Evolutionary conservation across 2,888 invertebrate genomes (phyloP).

Genomic region (Cataglyphis albicans): DNA sequence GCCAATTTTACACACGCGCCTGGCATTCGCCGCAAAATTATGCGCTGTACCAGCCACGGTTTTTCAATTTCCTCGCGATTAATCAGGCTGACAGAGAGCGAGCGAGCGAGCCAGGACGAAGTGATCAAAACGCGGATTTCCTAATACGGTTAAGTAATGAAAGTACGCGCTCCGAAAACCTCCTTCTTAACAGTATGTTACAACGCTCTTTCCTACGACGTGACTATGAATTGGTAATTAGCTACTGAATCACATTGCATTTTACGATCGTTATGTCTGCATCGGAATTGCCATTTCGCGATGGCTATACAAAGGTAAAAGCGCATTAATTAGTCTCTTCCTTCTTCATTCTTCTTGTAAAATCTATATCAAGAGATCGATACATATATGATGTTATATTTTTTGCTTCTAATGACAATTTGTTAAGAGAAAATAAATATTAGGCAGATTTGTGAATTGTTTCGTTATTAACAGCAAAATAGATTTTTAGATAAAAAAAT

Average conservation of each 20-base stretch:
- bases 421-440: not conserved
- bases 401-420: not conserved
- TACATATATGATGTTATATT: not conserved
- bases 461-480: not conserved
- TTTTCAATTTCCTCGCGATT: constrained; percentile 44
- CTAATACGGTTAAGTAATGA: constrained; percentile 39
- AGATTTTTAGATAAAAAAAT: not conserved
- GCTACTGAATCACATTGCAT: constrained; percentile 19
- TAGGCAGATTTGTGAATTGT: not conserved
- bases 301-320: not conserved
- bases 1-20: constrained; percentile 30
- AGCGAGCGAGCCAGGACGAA: constrained; percentile 1
- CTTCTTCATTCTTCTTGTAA: not conserved
- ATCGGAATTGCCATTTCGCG: not conserved
- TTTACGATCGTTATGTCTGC: constrained; percentile 21
- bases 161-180: constrained; percentile 35
- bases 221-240: constrained; percentile 38
- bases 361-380: not conserved
- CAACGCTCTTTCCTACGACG: not conserved
- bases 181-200: constrained; percentile 22
- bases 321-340: not conserved
- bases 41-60: not conserved
- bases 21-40: constrained; percentile 37
- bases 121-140: constrained; percentile 39
- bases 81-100: constrained; percentile 30